These are phyloP conservation scores for Lanistes nyassanus DNA, from an alignment of 1,140 invertebrate species.

Conservation along the genomic window DNA sequence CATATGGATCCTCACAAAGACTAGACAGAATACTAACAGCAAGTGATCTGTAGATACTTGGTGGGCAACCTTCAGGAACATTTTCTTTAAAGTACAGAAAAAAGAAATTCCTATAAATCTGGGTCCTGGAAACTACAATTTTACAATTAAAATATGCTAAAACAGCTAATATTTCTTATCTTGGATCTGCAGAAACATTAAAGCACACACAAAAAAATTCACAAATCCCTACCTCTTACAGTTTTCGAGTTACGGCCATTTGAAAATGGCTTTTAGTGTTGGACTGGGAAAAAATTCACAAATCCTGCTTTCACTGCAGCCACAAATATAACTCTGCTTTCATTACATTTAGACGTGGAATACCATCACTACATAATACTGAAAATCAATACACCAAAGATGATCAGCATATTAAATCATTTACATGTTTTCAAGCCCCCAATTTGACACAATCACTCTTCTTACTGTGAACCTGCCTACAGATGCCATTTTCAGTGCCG, in stretches of 20 bases:
- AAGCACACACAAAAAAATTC: no score
- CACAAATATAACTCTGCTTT: not conserved
- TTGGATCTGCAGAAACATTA: not conserved
- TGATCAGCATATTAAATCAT: no score
- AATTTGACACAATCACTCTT: no score
- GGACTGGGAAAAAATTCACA: not conserved
- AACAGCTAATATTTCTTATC: not conserved
- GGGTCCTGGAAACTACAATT: not conserved
- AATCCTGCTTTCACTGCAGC: not conserved
- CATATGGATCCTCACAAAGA: not conserved
- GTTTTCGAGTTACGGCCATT: no score
- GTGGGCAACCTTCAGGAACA: conserved; percentile 1
- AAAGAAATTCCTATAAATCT: not conserved
- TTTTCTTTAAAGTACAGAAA: not conserved
- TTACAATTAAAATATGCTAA: not conserved
- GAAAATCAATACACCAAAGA: no score
- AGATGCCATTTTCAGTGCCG: no score
- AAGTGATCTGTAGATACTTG: conserved; percentile 7
- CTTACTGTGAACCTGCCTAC: no score
- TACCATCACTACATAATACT: no score
- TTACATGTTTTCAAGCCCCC: no score
- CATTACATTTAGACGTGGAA: no score
- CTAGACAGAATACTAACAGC: not conserved
- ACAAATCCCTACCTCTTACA: no score
- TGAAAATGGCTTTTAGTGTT: not conserved